Conservation (phyloP, 2,113 vertebrate genomes). For the Tychaedon coryphoeus region DNA sequence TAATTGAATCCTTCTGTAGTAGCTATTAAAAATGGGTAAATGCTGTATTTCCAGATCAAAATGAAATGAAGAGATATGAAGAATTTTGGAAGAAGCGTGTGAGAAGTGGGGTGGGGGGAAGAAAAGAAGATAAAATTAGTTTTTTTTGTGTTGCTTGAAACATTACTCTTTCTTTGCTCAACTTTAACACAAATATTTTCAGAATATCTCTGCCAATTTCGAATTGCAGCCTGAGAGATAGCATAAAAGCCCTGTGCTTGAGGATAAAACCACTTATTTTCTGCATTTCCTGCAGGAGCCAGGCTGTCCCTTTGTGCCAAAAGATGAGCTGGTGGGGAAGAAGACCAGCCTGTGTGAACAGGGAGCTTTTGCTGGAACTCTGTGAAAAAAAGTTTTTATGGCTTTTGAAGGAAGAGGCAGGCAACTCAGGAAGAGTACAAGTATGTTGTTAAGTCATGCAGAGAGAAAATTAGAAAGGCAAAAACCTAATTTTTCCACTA, state of each 20-base stretch:
- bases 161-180: not conserved
- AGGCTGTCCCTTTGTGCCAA: not conserved
- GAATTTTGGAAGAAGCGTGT: not conserved
- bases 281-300: not conserved
- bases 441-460: not conserved
- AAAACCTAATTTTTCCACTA: not conserved
- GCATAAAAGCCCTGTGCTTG: not conserved
- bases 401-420: not conserved
- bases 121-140: not conserved
- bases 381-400: not conserved
- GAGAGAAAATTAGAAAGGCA: not conserved
- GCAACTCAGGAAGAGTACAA: not conserved
- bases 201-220: not conserved
- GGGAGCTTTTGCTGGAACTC: not conserved
- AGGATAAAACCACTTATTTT: not conserved
- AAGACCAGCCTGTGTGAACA: not conserved
- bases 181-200: slow-evolving; percentile 6
- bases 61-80: not conserved
- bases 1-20: slow-evolving; percentile 48
- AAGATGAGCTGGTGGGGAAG: not conserved
- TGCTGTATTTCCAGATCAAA: slow-evolving; percentile 13
- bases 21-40: slow-evolving; percentile 14
- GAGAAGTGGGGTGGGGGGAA: not conserved
- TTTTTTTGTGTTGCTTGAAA: not conserved
- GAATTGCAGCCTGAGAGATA: not conserved